Evolutionary conservation across 1,140 invertebrate species (phyloP).

Genomic region (Drosophila leontia): DNA sequence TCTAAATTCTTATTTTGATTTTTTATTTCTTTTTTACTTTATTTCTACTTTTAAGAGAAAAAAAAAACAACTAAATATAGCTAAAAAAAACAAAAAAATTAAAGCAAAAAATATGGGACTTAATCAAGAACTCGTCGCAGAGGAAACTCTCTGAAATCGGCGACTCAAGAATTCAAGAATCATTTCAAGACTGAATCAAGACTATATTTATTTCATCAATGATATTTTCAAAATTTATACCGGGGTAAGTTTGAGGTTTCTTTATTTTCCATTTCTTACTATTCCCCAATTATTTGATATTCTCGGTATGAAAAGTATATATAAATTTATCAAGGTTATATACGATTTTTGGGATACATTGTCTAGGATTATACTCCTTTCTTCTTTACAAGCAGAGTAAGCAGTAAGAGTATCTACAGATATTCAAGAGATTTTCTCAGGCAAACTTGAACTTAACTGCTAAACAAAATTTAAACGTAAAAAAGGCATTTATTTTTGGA

Average conservation of each 20-base stretch:
- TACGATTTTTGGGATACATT: not conserved
- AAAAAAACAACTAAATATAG: not conserved
- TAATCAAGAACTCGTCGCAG: constrained; percentile 4
- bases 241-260: not conserved
- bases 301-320: not conserved
- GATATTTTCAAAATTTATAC: constrained; percentile 1
- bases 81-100: not conserved
- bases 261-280: not conserved
- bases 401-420: too few relatives aligned
- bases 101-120: not conserved
- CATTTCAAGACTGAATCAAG: not conserved
- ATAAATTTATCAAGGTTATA: not conserved
- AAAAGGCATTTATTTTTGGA: too few relatives aligned
- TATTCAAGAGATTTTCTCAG: too few relatives aligned
- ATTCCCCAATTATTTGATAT: not conserved
- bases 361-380: not conserved
- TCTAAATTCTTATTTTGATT: too few relatives aligned
- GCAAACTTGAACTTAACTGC: too few relatives aligned
- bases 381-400: not conserved
- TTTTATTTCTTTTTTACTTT: not conserved
- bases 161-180: not conserved
- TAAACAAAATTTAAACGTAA: too few relatives aligned
- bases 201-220: too few relatives aligned
- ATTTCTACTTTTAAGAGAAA: not conserved
- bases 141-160: not conserved